Evolutionary conservation across 37 sponge, comb jelly and placozoan genomes (phyloP).

Genomic region (Spongia lamella): DNA sequence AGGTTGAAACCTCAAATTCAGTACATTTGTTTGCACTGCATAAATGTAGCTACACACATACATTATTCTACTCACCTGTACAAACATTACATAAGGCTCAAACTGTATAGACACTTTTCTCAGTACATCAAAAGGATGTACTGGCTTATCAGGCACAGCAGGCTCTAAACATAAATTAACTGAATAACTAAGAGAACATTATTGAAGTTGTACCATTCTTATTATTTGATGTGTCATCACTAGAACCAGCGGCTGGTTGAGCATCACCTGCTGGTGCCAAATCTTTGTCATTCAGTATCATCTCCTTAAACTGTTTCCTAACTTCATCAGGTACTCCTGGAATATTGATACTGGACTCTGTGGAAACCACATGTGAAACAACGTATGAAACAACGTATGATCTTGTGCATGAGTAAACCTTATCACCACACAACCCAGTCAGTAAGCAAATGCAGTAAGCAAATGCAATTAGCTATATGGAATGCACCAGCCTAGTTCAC

Average conservation of each 20-base stretch:
- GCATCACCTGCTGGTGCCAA: constrained; percentile 5
- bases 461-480: too few relatives aligned
- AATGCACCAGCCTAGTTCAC: too few relatives aligned
- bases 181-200: too few relatives aligned
- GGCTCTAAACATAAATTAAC: too few relatives aligned
- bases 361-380: too few relatives aligned
- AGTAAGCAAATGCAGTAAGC: too few relatives aligned
- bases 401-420: too few relatives aligned
- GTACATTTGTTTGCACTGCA: neutral
- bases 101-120: constrained; percentile 15
- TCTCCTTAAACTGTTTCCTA: neutral
- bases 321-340: constrained; percentile 22
- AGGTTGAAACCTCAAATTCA: neutral
- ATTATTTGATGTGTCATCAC: too few relatives aligned
- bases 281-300: neutral
- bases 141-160: neutral
- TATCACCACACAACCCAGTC: too few relatives aligned
- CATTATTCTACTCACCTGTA: constrained; percentile 26
- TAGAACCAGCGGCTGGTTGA: neutral
- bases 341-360: neutral
- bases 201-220: too few relatives aligned
- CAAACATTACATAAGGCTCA: constrained; percentile 39
- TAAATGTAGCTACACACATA: too few relatives aligned
- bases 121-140: constrained; percentile 42
- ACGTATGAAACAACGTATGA: too few relatives aligned